A percentile compares a stretch with the other conserved stretches of the same genome.
phyloP scores from a whole-genome alignment of 2,888 invertebrate genomes.

The Sycophila texana region DNA sequence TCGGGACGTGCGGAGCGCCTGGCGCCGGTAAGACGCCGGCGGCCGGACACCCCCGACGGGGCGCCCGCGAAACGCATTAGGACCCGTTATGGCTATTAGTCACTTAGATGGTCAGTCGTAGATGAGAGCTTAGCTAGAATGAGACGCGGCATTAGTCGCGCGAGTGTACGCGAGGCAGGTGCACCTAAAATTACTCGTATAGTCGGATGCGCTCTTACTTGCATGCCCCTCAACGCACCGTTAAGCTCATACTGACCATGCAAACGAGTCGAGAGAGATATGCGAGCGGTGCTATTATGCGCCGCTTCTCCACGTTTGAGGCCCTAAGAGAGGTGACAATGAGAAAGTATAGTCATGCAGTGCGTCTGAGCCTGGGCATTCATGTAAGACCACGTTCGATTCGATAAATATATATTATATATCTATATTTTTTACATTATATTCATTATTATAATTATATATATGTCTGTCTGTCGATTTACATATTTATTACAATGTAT shows the following conservation, averaged over 20 bases:
- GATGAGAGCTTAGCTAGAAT: slow-evolving; percentile 11
- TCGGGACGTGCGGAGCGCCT: too few relatives aligned
- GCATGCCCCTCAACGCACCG: slow-evolving; percentile 72
- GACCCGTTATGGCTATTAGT: neutral
- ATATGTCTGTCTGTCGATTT: slow-evolving; percentile 39
- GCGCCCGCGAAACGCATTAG: too few relatives aligned
- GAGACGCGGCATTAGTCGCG: slow-evolving; percentile 50
- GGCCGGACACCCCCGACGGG: too few relatives aligned
- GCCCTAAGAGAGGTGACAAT: slow-evolving; percentile 20
- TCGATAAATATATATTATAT: slow-evolving; percentile 53
- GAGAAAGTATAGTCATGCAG: slow-evolving; percentile 59
- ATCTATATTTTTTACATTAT: slow-evolving; percentile 33
- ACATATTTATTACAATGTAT: slow-evolving; percentile 35
- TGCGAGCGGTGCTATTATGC: slow-evolving; percentile 2
- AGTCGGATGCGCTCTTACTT: slow-evolving; percentile 74
- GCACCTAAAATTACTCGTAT: slow-evolving; percentile 57
- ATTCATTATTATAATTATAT: slow-evolving; percentile 29
- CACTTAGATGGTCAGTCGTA: neutral
- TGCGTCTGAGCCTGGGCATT: slow-evolving; percentile 70
- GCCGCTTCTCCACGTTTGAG: slow-evolving; percentile 5
- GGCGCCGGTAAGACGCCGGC: too few relatives aligned
- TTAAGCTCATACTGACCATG: slow-evolving; percentile 41
- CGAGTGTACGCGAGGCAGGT: slow-evolving; percentile 68
- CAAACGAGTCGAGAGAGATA: neutral
- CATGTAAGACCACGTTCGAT: slow-evolving; percentile 73